phyloP scores from a whole-genome alignment of 2,113 vertebrate genomes.

The Mesoclemmys tuberculata region DNA sequence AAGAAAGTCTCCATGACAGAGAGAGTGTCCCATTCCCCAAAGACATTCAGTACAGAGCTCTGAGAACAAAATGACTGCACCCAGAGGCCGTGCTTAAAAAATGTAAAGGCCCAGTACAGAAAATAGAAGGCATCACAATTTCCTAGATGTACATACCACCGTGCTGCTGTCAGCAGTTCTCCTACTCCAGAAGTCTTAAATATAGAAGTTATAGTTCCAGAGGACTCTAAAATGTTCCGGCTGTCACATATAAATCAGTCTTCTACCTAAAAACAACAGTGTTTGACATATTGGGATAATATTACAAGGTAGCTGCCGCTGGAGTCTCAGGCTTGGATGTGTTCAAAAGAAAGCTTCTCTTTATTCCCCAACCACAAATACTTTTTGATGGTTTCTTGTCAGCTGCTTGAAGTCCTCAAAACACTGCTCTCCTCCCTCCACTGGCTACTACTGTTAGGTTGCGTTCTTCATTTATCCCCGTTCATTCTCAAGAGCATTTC shows the following conservation, averaged over 20 bases:
- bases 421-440: slow-evolving; percentile 22
- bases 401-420: slow-evolving; percentile 59
- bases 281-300: slow-evolving; percentile 48
- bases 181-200: slow-evolving; percentile 15
- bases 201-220: slow-evolving; percentile 40
- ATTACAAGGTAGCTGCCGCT: slow-evolving; percentile 48
- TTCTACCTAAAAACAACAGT: slow-evolving; percentile 51
- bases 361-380: slow-evolving; percentile 65
- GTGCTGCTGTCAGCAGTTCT: slow-evolving; percentile 23
- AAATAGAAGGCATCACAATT: not conserved
- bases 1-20: not conserved
- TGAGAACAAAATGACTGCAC: slow-evolving; percentile 11
- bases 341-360: slow-evolving; percentile 69
- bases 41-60: not conserved
- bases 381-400: slow-evolving; percentile 67
- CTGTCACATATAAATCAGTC: slow-evolving; percentile 60
- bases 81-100: not conserved
- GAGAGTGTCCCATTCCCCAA: fast-evolving
- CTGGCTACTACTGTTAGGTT: slow-evolving; percentile 57
- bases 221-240: slow-evolving; percentile 48
- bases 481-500: slow-evolving; percentile 28
- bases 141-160: slow-evolving; percentile 19
- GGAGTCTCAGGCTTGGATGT: slow-evolving; percentile 61
- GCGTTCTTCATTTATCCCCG: slow-evolving; percentile 68
- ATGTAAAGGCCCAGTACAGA: slow-evolving; percentile 1